These are phyloP conservation scores for Mesitornis unicolor DNA, from an alignment of 2,113 vertebrate genomes.

Conservation along the genomic window DNA sequence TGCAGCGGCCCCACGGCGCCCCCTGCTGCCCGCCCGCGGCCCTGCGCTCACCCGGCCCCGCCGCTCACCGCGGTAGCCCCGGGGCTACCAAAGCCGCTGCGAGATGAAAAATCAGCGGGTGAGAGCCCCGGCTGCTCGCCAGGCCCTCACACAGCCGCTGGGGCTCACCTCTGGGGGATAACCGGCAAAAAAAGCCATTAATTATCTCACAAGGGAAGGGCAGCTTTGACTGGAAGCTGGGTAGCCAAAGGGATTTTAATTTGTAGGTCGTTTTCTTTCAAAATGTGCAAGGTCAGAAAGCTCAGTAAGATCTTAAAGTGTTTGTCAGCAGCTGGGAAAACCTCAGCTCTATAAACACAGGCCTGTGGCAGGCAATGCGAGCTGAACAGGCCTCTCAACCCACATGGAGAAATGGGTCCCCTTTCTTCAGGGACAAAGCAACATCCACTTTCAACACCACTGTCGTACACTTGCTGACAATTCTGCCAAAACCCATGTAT, in stretches of 20 bases:
- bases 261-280: background rate
- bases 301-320: background rate
- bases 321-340: background rate
- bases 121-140: background rate
- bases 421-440: background rate
- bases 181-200: too few species aligned
- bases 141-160: background rate
- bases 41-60: too few species aligned
- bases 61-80: too few species aligned
- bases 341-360: background rate
- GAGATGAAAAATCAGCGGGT: fast-evolving
- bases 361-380: background rate
- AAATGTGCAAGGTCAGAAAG: background rate
- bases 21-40: background rate
- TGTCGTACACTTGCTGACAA: background rate
- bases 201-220: background rate
- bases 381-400: background rate
- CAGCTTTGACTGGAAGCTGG: background rate
- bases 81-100: too few species aligned
- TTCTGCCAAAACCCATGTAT: background rate
- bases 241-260: background rate
- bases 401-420: too few species aligned
- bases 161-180: too few species aligned
- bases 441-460: background rate
- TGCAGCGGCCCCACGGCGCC: background rate